Conservation (phyloP, 2,888 invertebrate genomes). For the Adelphocoris suturalis region DNA sequence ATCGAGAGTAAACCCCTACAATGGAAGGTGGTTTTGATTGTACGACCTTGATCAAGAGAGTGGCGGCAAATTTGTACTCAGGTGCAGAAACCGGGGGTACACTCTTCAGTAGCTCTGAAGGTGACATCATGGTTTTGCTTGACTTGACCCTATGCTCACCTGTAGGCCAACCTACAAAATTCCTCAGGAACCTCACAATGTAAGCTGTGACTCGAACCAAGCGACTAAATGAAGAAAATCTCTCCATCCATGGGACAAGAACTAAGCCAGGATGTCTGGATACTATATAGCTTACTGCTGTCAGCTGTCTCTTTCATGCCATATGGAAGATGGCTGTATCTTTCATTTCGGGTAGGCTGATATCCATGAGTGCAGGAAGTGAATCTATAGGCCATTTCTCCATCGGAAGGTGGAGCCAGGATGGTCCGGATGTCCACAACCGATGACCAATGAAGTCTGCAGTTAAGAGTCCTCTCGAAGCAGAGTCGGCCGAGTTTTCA, state of each 20-base stretch:
- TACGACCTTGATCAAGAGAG: no score
- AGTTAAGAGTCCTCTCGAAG: slow-evolving; percentile 31
- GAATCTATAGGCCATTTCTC: neutral
- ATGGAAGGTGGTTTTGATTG: no score
- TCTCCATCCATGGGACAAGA: neutral
- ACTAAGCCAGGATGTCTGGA: neutral
- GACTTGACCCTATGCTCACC: no score
- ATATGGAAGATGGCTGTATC: no score
- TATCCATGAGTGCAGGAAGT: neutral
- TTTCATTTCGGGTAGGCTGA: no score
- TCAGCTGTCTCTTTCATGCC: no score
- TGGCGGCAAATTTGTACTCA: no score
- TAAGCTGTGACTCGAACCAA: neutral
- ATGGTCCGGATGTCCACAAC: slow-evolving; percentile 57
- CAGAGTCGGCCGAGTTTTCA: slow-evolving; percentile 77
- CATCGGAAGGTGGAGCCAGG: neutral
- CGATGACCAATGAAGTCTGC: slow-evolving; percentile 14
- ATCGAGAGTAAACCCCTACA: no score
- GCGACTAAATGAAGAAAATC: neutral
- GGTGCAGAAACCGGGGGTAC: no score
- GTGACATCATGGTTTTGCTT: no score
- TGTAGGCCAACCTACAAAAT: neutral
- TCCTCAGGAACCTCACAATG: neutral
- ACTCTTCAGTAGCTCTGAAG: no score
- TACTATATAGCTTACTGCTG: neutral